Evolutionary conservation across 1,140 invertebrate species (phyloP).

Genomic region (Littorina saxatilis): DNA sequence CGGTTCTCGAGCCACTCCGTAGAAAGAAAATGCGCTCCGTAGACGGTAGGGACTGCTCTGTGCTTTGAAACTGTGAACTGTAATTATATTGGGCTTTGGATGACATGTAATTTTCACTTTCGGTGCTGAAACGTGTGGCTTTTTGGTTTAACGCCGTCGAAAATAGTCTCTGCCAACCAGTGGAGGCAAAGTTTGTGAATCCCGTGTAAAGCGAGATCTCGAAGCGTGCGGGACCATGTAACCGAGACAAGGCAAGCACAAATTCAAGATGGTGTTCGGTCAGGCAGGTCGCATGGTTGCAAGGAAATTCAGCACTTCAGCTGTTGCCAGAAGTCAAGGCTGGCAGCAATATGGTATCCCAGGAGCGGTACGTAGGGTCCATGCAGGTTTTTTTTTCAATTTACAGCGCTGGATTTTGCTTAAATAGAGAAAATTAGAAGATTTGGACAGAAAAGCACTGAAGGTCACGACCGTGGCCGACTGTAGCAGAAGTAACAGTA

Average conservation of each 20-base stretch:
- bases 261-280: constrained; percentile 42
- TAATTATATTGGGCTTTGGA: neutral
- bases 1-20: too few relatives aligned
- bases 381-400: too few relatives aligned
- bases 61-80: neutral
- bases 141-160: neutral
- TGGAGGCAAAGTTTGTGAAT: neutral
- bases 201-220: neutral
- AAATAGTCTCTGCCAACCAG: neutral
- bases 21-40: too few relatives aligned
- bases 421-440: too few relatives aligned
- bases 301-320: constrained; percentile 47
- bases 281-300: constrained; percentile 27
- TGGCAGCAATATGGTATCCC: constrained; percentile 56
- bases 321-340: constrained; percentile 47
- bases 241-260: too few relatives aligned
- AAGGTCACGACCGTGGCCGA: neutral
- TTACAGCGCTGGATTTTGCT: too few relatives aligned
- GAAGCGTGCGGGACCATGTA: too few relatives aligned
- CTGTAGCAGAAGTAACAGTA: too few relatives aligned
- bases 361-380: constrained; percentile 43
- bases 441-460: neutral
- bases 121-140: neutral
- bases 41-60: too few relatives aligned
- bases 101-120: neutral